These are phyloP conservation scores for Astyanax mexicanus DNA, from an alignment of 2,797 vertebrate genomes.

Conservation along the genomic window DNA sequence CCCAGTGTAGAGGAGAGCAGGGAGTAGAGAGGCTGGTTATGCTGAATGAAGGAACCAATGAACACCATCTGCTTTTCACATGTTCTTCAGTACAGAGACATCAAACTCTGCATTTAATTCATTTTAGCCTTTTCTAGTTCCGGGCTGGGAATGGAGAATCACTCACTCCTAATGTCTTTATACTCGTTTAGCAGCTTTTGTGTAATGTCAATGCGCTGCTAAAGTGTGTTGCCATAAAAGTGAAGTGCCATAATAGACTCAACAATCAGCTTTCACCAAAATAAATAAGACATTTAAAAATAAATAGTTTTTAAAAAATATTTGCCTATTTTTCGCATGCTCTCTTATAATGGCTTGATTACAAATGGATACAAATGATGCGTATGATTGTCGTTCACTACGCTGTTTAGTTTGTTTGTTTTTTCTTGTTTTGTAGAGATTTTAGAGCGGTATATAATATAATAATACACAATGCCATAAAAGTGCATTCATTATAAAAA, in stretches of 20 bases:
- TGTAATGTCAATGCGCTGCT: slow-evolving; percentile 44
- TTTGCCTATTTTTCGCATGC: too few relatives aligned
- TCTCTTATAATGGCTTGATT: too few relatives aligned
- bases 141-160: slow-evolving; percentile 62
- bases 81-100: slow-evolving; percentile 68
- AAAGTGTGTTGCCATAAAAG: slow-evolving; percentile 2
- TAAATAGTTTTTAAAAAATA: too few relatives aligned
- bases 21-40: slow-evolving; percentile 73
- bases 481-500: too few relatives aligned
- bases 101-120: slow-evolving; percentile 71
- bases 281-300: slow-evolving; percentile 15
- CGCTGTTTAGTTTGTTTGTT: too few relatives aligned
- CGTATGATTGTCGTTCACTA: too few relatives aligned
- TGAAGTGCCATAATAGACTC: slow-evolving; percentile 20
- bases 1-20: slow-evolving; percentile 65
- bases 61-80: slow-evolving; percentile 78
- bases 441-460: too few relatives aligned
- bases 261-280: slow-evolving; percentile 24
- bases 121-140: slow-evolving; percentile 61
- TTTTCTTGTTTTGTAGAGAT: too few relatives aligned
- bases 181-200: slow-evolving; percentile 55
- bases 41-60: slow-evolving; percentile 72
- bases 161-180: slow-evolving; percentile 55
- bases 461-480: too few relatives aligned
- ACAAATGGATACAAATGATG: too few relatives aligned